These are phyloP conservation scores for Hyles euphorbiae DNA, from an alignment of 1,140 invertebrate species.

Conservation along the genomic window DNA sequence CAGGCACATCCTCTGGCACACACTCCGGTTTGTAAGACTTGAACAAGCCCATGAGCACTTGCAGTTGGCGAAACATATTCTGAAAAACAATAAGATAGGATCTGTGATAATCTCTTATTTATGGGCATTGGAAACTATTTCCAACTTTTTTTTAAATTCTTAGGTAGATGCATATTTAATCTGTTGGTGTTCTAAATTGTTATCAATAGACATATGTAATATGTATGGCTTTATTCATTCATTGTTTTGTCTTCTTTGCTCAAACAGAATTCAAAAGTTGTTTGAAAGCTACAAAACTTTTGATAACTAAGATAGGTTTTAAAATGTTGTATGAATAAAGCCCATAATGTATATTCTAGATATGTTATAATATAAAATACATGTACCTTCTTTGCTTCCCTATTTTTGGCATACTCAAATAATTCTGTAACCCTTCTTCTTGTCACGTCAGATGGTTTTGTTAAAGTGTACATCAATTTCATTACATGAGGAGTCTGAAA, in stretches of 20 bases:
- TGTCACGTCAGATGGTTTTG: conserved; percentile 64
- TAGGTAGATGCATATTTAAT: too few relatives aligned
- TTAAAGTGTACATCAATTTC: conserved; percentile 64
- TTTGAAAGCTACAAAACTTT: too few relatives aligned
- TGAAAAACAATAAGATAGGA: conserved; percentile 25
- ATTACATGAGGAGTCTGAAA: conserved; percentile 56
- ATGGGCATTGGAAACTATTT: too few relatives aligned
- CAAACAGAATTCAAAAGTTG: too few relatives aligned
- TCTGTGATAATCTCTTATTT: not conserved
- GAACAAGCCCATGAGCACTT: conserved; percentile 64
- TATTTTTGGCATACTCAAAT: conserved; percentile 53
- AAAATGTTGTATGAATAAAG: not conserved
- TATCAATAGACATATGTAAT: too few relatives aligned
- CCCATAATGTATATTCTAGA: not conserved
- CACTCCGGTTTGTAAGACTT: conserved; percentile 70
- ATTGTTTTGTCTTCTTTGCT: too few relatives aligned
- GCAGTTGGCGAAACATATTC: conserved; percentile 53
- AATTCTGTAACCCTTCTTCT: conserved; percentile 57
- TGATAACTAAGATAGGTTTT: too few relatives aligned
- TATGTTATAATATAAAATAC: conserved; percentile 13
- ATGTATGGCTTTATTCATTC: too few relatives aligned
- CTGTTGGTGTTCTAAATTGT: too few relatives aligned
- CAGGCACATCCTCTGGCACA: conserved; percentile 65
- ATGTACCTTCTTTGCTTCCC: conserved; percentile 58
- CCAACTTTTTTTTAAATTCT: too few relatives aligned